These are phyloP conservation scores for Metellina segmentata DNA, from an alignment of 2,888 invertebrate species.

Conservation along the genomic window DNA sequence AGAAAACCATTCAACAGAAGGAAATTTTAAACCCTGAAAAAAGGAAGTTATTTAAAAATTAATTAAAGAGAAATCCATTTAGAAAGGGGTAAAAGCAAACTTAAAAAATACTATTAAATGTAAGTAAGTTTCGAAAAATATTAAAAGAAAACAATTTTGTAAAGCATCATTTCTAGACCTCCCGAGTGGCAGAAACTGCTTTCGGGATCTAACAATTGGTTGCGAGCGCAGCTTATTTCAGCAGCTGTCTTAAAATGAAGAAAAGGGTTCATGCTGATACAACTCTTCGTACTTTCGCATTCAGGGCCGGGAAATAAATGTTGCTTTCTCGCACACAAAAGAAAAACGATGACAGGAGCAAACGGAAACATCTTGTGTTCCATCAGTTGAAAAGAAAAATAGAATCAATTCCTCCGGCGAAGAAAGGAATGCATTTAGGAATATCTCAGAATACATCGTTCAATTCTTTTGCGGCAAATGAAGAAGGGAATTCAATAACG, in stretches of 20 bases:
- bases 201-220: background rate
- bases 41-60: too few species aligned
- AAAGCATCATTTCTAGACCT: background rate
- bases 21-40: background rate
- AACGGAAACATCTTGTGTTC: slow-evolving; percentile 54
- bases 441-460: slow-evolving; percentile 54
- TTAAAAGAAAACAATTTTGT: background rate
- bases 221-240: background rate
- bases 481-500: slow-evolving; percentile 57
- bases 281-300: background rate
- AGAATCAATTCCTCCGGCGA: slow-evolving; percentile 49
- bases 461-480: slow-evolving; percentile 55
- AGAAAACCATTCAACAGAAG: background rate
- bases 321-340: slow-evolving; percentile 21
- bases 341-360: slow-evolving; percentile 37
- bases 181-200: background rate
- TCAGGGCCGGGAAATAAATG: slow-evolving; percentile 45
- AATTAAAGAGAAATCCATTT: too few species aligned
- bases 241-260: too few species aligned
- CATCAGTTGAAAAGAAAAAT: slow-evolving; percentile 52
- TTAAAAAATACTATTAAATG: background rate
- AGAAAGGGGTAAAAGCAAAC: too few species aligned
- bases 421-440: slow-evolving; percentile 54
- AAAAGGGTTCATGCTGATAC: too few species aligned
- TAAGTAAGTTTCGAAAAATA: background rate